phyloP scores from a whole-genome alignment of 2,113 vertebrate genomes.

The Macrotis lagotis region DNA sequence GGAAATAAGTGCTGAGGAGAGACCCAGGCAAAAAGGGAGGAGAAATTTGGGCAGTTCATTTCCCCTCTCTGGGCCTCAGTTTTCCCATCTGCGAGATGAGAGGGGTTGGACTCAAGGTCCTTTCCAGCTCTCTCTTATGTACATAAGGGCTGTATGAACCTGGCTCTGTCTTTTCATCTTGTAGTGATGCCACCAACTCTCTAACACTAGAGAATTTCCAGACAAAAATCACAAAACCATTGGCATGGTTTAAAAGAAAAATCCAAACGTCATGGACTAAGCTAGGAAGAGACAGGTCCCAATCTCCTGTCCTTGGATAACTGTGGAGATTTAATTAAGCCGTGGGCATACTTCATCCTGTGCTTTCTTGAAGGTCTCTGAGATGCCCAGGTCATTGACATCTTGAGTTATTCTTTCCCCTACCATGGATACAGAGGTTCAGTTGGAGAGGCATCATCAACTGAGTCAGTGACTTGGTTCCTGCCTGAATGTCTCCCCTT shows the following conservation, averaged over 20 bases:
- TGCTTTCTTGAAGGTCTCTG: too few species aligned
- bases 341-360: too few species aligned
- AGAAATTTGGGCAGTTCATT: too few species aligned
- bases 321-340: too few species aligned
- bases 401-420: not conserved
- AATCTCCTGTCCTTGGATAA: not conserved
- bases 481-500: not conserved
- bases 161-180: not conserved
- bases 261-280: not conserved
- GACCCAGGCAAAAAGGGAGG: too few species aligned
- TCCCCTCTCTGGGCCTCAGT: not conserved
- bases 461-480: not conserved
- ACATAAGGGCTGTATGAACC: not conserved
- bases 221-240: not conserved
- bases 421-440: not conserved
- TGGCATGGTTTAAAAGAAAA: not conserved
- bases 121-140: not conserved
- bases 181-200: not conserved
- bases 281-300: not conserved
- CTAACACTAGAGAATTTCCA: not conserved
- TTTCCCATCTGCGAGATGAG: not conserved
- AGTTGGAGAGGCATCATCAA: too few species aligned
- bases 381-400: not conserved
- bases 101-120: not conserved
- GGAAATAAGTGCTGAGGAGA: too few species aligned